These are phyloP conservation scores for Bombus superbus DNA, from an alignment of 1,140 invertebrate species.

Conservation along the genomic window DNA sequence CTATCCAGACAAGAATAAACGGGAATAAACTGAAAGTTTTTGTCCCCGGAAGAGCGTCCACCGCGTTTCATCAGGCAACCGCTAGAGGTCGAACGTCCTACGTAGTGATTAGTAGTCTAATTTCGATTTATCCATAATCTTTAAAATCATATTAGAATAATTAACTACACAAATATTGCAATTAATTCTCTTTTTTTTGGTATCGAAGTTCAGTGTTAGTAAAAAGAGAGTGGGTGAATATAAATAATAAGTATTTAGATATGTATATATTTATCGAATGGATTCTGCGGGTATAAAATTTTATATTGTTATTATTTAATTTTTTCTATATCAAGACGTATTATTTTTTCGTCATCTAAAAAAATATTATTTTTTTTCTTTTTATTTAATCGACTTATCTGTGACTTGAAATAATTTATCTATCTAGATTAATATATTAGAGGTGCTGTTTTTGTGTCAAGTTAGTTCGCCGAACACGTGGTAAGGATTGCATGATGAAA, in stretches of 20 bases:
- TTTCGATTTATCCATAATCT: too few relatives aligned
- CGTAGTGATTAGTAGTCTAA: background rate
- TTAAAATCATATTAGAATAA: background rate
- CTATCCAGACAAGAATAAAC: conserved; percentile 22
- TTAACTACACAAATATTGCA: background rate
- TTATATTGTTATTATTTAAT: background rate
- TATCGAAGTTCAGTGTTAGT: too few relatives aligned
- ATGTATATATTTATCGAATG: background rate
- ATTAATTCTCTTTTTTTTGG: background rate
- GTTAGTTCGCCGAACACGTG: background rate
- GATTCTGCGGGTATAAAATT: background rate
- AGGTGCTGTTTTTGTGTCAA: background rate
- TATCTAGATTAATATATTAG: background rate
- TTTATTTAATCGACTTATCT: background rate
- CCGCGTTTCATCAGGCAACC: conserved; percentile 22
- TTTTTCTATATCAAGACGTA: too few relatives aligned
- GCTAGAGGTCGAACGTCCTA: conserved; percentile 23
- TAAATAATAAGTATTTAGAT: background rate
- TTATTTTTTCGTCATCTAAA: too few relatives aligned
- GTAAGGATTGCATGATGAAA: conserved; percentile 33
- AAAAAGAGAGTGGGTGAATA: too few relatives aligned
- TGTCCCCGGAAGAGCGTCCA: conserved; percentile 43
- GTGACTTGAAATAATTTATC: too few relatives aligned
- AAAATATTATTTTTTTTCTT: background rate
- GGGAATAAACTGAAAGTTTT: conserved; percentile 49